These are phyloP conservation scores for Adrianichthys oophorus DNA, from an alignment of 2,797 vertebrate genomes.

Conservation along the genomic window DNA sequence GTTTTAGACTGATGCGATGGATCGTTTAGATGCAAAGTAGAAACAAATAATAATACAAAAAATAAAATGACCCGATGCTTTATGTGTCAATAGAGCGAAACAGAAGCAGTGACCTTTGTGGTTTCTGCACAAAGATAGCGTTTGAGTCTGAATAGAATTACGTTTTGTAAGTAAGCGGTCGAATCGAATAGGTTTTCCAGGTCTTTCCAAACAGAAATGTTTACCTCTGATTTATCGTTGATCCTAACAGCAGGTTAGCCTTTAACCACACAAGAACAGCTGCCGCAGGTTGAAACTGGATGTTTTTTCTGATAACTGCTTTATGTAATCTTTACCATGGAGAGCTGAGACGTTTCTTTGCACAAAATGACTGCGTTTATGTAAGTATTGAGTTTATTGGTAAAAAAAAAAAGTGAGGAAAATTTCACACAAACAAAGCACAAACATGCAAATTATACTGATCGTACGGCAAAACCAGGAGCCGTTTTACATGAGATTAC, in stretches of 20 bases:
- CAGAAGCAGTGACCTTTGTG: background rate
- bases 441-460: background rate
- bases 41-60: too few relatives aligned
- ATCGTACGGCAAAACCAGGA: background rate
- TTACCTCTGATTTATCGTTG: constrained; percentile 24
- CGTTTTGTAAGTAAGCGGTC: background rate
- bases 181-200: background rate
- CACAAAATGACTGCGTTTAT: too few relatives aligned
- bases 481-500: background rate
- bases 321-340: constrained; percentile 1
- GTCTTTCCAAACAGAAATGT: background rate
- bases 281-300: constrained; percentile 44
- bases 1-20: too few relatives aligned
- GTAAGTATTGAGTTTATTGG: background rate
- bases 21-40: too few relatives aligned
- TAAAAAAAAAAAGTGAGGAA: too few relatives aligned
- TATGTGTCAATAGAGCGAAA: too few relatives aligned
- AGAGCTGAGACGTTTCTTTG: too few relatives aligned
- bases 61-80: too few relatives aligned
- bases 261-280: constrained; percentile 7
- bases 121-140: background rate
- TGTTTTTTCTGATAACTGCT: constrained; percentile 12
- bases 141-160: background rate
- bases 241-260: constrained; percentile 12
- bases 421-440: background rate